phyloP scores from a whole-genome alignment of 2,797 vertebrate species.

The Tapirus indicus region DNA sequence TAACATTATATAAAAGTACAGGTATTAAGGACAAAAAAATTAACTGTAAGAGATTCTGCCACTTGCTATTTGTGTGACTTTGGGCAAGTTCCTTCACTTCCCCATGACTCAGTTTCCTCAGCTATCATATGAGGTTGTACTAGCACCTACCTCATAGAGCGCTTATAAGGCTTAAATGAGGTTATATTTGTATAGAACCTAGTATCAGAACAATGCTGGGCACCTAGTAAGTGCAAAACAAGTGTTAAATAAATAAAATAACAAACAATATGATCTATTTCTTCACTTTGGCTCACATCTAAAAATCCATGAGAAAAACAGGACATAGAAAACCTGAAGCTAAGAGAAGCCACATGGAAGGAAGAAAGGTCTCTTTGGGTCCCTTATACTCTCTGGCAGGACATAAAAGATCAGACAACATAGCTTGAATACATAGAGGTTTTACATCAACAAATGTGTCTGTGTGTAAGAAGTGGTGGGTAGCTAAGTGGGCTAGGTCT shows the following conservation, averaged over 20 bases:
- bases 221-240: not conserved
- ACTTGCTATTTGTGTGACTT: slow-evolving; percentile 41
- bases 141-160: not conserved
- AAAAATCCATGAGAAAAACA: slow-evolving; percentile 39
- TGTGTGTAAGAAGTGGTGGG: not conserved
- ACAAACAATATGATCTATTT: not conserved
- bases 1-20: slow-evolving; percentile 18
- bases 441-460: slow-evolving; percentile 38
- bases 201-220: not conserved
- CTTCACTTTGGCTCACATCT: slow-evolving; percentile 34
- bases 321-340: slow-evolving; percentile 16
- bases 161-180: not conserved
- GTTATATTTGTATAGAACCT: not conserved
- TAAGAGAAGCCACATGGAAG: slow-evolving; percentile 8
- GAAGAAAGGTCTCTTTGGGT: not conserved
- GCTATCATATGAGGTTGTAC: not conserved
- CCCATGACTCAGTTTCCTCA: slow-evolving; percentile 1
- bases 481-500: slow-evolving; percentile 14
- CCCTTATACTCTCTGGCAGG: not conserved
- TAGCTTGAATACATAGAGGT: not conserved
- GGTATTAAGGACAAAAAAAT: not conserved
- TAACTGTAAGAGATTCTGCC: not conserved
- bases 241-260: slow-evolving; percentile 51
- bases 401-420: not conserved
- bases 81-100: not conserved